These are phyloP conservation scores for Dichetophora obliterata DNA, from an alignment of 2,888 invertebrate genomes.

Conservation along the genomic window DNA sequence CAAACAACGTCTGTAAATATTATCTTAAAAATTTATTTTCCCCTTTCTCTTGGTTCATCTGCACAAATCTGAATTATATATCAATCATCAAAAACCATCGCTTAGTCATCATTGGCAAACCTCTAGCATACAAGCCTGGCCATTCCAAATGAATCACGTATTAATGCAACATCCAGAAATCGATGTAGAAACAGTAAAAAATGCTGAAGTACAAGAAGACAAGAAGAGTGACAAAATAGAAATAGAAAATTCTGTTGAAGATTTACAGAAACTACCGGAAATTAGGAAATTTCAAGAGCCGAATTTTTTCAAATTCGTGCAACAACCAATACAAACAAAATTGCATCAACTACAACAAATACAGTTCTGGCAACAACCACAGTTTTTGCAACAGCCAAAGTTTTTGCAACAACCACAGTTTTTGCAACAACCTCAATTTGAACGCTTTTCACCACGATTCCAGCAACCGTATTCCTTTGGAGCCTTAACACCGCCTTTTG, in stretches of 20 bases:
- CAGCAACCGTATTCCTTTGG: constrained; percentile 47
- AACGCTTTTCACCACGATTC: not conserved
- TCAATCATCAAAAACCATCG: constrained; percentile 25
- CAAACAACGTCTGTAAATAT: not conserved
- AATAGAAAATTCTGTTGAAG: not conserved
- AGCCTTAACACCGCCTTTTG: constrained; percentile 45
- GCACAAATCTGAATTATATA: not conserved
- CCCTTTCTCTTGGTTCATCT: not conserved
- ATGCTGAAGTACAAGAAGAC: not conserved
- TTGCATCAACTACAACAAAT: not conserved
- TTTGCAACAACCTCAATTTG: constrained; percentile 11
- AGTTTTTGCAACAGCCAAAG: constrained; percentile 4
- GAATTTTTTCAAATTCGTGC: not conserved
- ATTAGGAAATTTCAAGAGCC: not conserved
- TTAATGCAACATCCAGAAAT: not conserved
- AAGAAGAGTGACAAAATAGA: not conserved
- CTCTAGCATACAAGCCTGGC: constrained; percentile 63
- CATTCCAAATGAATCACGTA: constrained; percentile 36
- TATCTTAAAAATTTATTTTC: not conserved
- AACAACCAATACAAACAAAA: not conserved
- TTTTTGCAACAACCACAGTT: constrained; percentile 1
- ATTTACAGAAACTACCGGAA: not conserved
- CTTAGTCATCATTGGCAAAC: constrained; percentile 58
- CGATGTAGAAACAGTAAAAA: not conserved
- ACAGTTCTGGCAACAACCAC: not conserved